Percentiles rank a stretch among this genome's conserved stretches.
phyloP scores from a whole-genome alignment of 2,888 invertebrate genomes.

The Stenichneumon culpator region DNA sequence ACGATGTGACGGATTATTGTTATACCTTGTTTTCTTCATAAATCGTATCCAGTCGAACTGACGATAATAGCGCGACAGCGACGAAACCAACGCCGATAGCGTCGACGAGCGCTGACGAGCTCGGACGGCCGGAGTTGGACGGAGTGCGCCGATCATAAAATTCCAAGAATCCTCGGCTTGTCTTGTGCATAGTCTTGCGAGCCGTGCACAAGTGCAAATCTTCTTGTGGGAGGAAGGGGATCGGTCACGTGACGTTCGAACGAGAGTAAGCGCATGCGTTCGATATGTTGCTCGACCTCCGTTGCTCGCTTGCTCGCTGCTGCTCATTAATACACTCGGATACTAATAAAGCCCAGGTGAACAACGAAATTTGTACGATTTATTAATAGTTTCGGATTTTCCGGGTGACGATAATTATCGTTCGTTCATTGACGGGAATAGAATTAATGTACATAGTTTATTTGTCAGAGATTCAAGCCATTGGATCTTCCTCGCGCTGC shows the following conservation, averaged over 20 bases:
- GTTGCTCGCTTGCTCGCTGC: neutral
- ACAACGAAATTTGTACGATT: neutral
- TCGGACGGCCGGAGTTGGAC: constrained; percentile 41
- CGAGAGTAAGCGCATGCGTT: constrained; percentile 38
- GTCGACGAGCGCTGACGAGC: constrained; percentile 37
- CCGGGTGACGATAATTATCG: neutral
- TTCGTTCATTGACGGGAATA: neutral
- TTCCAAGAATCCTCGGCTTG: constrained; percentile 59
- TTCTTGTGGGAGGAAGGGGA: constrained; percentile 13
- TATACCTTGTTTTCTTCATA: neutral
- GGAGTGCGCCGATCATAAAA: constrained; percentile 56
- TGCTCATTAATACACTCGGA: neutral
- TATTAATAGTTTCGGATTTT: neutral
- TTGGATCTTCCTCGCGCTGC: constrained; percentile 95
- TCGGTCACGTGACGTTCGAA: constrained; percentile 40
- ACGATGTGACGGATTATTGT: neutral
- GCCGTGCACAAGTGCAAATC: constrained; percentile 30
- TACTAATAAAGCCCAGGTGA: neutral
- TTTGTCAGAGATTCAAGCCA: constrained; percentile 90
- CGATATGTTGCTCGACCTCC: neutral
- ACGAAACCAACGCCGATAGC: constrained; percentile 33
- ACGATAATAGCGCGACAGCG: constrained; percentile 4
- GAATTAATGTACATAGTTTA: constrained; percentile 32
- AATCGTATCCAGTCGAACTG: neutral
- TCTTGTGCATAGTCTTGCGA: constrained; percentile 35